These are phyloP conservation scores for Dendronephthya gigantea DNA, from an alignment of 64 coral and sea anemone species.

Conservation along the genomic window DNA sequence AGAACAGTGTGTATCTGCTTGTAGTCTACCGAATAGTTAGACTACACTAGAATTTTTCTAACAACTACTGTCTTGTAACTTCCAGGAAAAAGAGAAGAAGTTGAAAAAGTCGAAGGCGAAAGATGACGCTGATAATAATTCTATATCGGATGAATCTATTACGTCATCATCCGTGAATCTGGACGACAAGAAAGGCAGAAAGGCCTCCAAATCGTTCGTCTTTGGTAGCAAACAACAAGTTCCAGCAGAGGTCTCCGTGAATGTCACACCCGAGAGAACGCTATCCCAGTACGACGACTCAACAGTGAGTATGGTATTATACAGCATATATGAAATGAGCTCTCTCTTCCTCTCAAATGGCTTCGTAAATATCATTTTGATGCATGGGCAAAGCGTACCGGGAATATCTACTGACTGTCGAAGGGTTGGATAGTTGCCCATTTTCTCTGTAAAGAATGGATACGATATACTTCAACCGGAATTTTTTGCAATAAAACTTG, in stretches of 20 bases:
- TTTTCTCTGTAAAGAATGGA: too few relatives aligned
- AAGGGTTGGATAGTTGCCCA: too few relatives aligned
- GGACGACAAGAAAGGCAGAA: slow-evolving; percentile 7
- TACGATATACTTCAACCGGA: too few relatives aligned
- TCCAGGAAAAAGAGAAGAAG: background rate
- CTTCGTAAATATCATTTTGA: too few relatives aligned
- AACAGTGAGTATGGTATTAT: slow-evolving; percentile 12
- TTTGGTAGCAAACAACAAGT: background rate
- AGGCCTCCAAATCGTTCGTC: background rate
- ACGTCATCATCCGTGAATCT: background rate
- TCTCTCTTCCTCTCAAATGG: too few relatives aligned
- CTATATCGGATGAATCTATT: slow-evolving; percentile 12
- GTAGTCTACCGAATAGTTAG: too few relatives aligned
- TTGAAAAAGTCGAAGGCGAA: background rate
- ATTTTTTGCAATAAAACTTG: too few relatives aligned
- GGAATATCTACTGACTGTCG: too few relatives aligned
- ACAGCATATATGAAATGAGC: too few relatives aligned
- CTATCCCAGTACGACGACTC: background rate
- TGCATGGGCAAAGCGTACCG: too few relatives aligned
- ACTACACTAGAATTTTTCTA: background rate
- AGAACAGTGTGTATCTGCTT: too few relatives aligned
- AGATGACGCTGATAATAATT: background rate
- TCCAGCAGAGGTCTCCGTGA: background rate
- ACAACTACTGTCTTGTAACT: too few relatives aligned
- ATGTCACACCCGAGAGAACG: slow-evolving; percentile 1